phyloP scores from a whole-genome alignment of 2,797 vertebrate genomes.

The Myotis vivesi region DNA sequence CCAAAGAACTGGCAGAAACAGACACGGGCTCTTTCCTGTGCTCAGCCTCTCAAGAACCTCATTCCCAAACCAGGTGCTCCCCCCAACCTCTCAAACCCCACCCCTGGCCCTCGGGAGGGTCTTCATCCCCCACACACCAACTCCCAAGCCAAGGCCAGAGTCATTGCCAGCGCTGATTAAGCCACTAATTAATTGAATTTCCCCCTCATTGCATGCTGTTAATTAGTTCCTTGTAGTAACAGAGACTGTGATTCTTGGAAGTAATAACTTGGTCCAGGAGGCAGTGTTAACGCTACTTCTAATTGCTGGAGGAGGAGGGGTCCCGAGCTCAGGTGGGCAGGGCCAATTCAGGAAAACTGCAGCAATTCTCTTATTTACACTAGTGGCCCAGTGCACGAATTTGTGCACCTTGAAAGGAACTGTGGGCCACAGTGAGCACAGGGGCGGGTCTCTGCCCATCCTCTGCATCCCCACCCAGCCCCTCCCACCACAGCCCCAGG shows the following conservation, averaged over 20 bases:
- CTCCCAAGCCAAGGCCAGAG: constrained; percentile 43
- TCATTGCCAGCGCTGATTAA: constrained; percentile 65
- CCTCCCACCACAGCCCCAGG: too few species aligned
- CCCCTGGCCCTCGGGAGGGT: background rate
- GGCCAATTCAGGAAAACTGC: background rate
- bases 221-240: constrained; percentile 79
- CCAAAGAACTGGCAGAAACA: background rate
- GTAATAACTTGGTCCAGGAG: constrained; percentile 77
- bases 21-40: background rate
- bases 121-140: background rate
- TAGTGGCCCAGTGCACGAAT: too few species aligned
- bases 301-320: constrained; percentile 66
- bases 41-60: background rate
- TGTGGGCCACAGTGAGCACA: too few species aligned
- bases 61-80: background rate
- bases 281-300: constrained; percentile 75
- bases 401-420: too few species aligned
- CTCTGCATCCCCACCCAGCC: too few species aligned
- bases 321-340: background rate
- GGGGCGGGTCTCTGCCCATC: too few species aligned
- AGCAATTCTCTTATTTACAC: background rate
- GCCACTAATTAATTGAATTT: constrained; percentile 79
- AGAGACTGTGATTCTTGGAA: constrained; percentile 76
- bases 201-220: constrained; percentile 75
- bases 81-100: background rate